Percentiles rank a stretch among this genome's conserved stretches.
Evolutionary conservation across 92 coral and sea anemone species (phyloP).

Genomic region (Palythoa heliodiscus): DNA sequence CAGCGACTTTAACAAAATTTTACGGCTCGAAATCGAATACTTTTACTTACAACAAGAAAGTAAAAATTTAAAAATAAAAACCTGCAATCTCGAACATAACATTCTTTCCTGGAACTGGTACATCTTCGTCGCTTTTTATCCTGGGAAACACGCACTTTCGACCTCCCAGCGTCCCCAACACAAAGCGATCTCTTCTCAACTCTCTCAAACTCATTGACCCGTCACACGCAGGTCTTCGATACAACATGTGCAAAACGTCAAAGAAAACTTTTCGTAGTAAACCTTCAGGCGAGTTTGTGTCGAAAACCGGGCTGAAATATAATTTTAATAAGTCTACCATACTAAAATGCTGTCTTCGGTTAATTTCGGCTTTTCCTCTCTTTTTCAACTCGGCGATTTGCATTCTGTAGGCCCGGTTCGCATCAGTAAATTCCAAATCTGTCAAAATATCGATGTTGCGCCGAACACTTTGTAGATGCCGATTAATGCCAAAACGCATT

Average conservation of each 20-base stretch:
- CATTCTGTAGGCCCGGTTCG: conserved; percentile 79
- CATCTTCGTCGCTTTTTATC: conserved; percentile 36
- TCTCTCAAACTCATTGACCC: conserved; percentile 69
- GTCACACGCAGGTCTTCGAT: conserved; percentile 75
- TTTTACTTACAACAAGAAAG: not conserved
- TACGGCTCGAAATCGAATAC: not conserved
- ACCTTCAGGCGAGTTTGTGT: conserved; percentile 82
- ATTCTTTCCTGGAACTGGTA: conserved; percentile 36
- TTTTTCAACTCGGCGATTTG: conserved; percentile 84
- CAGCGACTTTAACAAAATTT: not conserved
- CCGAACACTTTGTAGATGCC: conserved; percentile 78
- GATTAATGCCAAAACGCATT: conserved; percentile 90
- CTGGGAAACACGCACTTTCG: conserved; percentile 52
- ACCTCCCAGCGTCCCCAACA: conserved; percentile 59
- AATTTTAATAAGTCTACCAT: conserved; percentile 81
- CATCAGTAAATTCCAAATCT: conserved; percentile 80
- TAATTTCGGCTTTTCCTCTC: conserved; percentile 80
- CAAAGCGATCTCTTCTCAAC: conserved; percentile 75
- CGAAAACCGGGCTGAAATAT: conserved; percentile 77
- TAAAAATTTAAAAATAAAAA: conserved; percentile 18
- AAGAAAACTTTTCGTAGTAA: conserved; percentile 78
- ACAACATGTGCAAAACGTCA: conserved; percentile 83
- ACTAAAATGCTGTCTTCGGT: conserved; percentile 73
- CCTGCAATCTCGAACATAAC: conserved; percentile 41
- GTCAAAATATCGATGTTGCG: conserved; percentile 85